Percentiles rank a stretch among this genome's conserved stretches.
Evolutionary conservation across 2,888 invertebrate species (phyloP).

Genomic region (Leucania comma): DNA sequence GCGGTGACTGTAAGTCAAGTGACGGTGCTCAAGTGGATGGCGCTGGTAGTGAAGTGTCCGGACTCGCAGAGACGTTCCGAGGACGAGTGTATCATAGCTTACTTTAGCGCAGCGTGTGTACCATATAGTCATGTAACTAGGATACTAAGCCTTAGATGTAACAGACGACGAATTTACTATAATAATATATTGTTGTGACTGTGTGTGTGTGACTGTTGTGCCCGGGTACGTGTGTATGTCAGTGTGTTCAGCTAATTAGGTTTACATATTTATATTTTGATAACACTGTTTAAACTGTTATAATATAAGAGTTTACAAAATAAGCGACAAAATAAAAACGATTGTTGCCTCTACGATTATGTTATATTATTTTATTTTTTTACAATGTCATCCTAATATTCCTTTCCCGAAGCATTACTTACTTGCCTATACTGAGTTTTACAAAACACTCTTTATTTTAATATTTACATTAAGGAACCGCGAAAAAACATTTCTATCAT

Average conservation of each 20-base stretch:
- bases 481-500: neutral
- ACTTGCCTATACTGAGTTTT: neutral
- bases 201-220: slow-evolving; percentile 45
- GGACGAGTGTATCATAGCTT: slow-evolving; percentile 13
- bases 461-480: neutral
- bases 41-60: neutral
- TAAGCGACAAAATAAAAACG: slow-evolving; percentile 67
- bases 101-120: slow-evolving; percentile 35
- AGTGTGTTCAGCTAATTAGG: slow-evolving; percentile 62
- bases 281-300: slow-evolving; percentile 68
- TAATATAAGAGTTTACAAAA: slow-evolving; percentile 64
- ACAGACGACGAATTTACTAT: slow-evolving; percentile 80
- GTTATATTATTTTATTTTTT: slow-evolving; percentile 36
- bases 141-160: slow-evolving; percentile 48
- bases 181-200: slow-evolving; percentile 71
- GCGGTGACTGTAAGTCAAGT: slow-evolving; percentile 28
- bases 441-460: neutral
- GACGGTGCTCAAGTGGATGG: neutral
- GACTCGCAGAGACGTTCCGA: slow-evolving; percentile 15
- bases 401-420: neutral
- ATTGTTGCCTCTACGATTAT: slow-evolving; percentile 58
- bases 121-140: slow-evolving; percentile 48
- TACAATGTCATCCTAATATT: slow-evolving; percentile 1
- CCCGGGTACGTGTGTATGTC: slow-evolving; percentile 39
- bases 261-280: slow-evolving; percentile 73